A percentile compares a stretch with the other conserved stretches of the same genome.
Evolutionary conservation across 2,113 vertebrate species (phyloP).

Genomic region (Lonchura striata): DNA sequence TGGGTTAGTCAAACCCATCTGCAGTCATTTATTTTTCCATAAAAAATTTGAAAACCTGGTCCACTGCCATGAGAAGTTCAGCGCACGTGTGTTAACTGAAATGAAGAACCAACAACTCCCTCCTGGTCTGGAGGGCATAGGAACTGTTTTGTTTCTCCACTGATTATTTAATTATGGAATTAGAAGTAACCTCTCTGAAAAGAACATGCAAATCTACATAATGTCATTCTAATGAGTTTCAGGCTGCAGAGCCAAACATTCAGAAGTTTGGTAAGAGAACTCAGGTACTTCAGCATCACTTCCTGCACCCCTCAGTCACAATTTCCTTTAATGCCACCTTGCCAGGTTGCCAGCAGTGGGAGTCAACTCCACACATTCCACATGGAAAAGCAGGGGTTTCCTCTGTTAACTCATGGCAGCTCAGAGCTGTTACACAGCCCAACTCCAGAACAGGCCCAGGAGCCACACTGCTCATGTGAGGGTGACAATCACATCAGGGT

Average conservation of each 20-base stretch:
- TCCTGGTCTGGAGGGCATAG: background rate
- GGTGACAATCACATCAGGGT: background rate
- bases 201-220: background rate
- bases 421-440: accelerated
- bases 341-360: background rate
- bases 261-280: background rate
- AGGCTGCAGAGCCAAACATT: background rate
- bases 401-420: background rate
- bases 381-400: background rate
- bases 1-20: background rate
- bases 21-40: background rate
- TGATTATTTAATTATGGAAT: background rate
- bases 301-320: background rate
- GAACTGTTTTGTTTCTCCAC: background rate
- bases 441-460: background rate
- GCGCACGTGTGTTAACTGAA: background rate
- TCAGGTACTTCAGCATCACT: background rate
- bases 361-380: background rate
- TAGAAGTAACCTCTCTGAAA: background rate
- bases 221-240: background rate
- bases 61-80: background rate
- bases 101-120: background rate
- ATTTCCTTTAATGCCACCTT: background rate
- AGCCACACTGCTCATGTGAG: background rate
- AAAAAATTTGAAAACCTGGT: background rate